Conservation (phyloP, 2,113 vertebrate genomes). For the Trematomus loennbergii region DNA sequence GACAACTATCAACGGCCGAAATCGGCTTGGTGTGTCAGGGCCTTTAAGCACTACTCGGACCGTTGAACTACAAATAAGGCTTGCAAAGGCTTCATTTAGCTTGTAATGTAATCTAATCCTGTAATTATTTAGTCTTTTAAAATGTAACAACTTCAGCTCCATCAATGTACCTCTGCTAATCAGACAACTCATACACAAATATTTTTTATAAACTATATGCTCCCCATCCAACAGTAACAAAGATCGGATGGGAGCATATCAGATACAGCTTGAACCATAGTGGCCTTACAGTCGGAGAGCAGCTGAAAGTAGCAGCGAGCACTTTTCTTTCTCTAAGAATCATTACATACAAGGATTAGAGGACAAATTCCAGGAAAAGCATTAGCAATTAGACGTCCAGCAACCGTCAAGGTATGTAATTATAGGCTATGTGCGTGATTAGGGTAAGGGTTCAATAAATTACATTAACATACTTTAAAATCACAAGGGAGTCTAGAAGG, state of each 20-base stretch:
- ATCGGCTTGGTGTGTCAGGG: no score
- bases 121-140: background rate
- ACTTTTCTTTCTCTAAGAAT: slow-evolving; percentile 75
- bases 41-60: no score
- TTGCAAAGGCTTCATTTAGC: background rate
- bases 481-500: slow-evolving; percentile 77
- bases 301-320: slow-evolving; percentile 69
- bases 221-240: slow-evolving; percentile 18
- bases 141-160: background rate
- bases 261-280: slow-evolving; percentile 18
- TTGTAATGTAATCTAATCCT: background rate
- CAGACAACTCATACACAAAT: no score
- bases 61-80: no score
- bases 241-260: slow-evolving; percentile 9
- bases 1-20: no score
- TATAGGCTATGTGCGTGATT: slow-evolving; percentile 86
- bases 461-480: slow-evolving; percentile 87
- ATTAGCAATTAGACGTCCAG: slow-evolving; percentile 85
- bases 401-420: slow-evolving; percentile 84
- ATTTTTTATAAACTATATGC: background rate
- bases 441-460: slow-evolving; percentile 88
- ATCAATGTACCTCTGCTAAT: background rate
- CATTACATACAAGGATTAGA: slow-evolving; percentile 80
- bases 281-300: slow-evolving; percentile 16
- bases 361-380: slow-evolving; percentile 86